A percentile compares a stretch with the other conserved stretches of the same genome.
phyloP scores from a whole-genome alignment of 2,888 invertebrate species.

The Synanthedon vespiformis region DNA sequence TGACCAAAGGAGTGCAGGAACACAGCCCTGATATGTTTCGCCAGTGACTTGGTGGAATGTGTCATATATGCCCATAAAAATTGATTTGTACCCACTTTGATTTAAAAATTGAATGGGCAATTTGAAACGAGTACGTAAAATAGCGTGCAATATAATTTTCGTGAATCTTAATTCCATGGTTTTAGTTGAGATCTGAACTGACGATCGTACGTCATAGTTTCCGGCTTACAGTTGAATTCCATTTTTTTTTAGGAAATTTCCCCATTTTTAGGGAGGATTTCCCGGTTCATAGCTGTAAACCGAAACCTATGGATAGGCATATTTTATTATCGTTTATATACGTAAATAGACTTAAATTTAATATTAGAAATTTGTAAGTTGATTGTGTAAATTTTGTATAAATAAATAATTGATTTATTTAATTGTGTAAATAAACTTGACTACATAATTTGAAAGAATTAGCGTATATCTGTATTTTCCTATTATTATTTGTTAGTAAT shows the following conservation, averaged over 20 bases:
- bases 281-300: too few relatives aligned
- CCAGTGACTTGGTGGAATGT: too few relatives aligned
- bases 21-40: too few relatives aligned
- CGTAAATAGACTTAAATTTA: slow-evolving; percentile 10
- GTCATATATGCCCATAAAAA: too few relatives aligned
- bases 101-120: not conserved
- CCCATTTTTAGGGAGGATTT: too few relatives aligned
- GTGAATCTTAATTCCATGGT: slow-evolving; percentile 3
- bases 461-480: slow-evolving; percentile 46
- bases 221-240: not conserved
- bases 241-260: slow-evolving; percentile 5
- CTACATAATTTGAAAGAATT: slow-evolving; percentile 40
- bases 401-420: slow-evolving; percentile 1
- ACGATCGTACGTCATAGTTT: slow-evolving; percentile 22
- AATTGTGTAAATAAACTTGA: slow-evolving; percentile 48
- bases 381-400: slow-evolving; percentile 5
- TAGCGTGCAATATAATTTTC: slow-evolving; percentile 32
- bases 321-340: slow-evolving; percentile 13
- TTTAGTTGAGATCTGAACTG: slow-evolving; percentile 25
- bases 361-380: slow-evolving; percentile 1
- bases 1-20: too few relatives aligned
- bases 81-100: too few relatives aligned
- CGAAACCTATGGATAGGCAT: too few relatives aligned
- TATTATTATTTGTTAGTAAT: slow-evolving; percentile 26
- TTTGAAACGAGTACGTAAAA: slow-evolving; percentile 1